These are phyloP conservation scores for Muscicapa adusta DNA, from an alignment of 2,113 vertebrate species.

Conservation along the genomic window DNA sequence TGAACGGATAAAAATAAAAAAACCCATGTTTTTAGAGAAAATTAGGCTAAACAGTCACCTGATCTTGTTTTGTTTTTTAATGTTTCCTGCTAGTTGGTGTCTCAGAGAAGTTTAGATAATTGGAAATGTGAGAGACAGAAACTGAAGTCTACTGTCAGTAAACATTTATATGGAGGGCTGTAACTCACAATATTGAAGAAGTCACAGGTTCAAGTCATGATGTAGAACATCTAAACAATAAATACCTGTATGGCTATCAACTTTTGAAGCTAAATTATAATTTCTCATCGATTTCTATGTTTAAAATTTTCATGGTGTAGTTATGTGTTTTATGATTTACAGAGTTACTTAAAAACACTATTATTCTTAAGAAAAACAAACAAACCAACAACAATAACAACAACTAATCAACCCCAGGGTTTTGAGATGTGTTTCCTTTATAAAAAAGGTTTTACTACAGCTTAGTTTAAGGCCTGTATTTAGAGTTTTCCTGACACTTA, in stretches of 20 bases:
- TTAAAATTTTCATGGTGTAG: neutral
- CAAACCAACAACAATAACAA: rapidly evolving
- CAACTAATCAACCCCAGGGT: neutral
- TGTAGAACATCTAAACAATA: neutral
- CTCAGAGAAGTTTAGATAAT: neutral
- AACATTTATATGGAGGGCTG: neutral
- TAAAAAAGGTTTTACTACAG: neutral
- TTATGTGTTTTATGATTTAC: neutral
- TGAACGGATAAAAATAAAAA: neutral
- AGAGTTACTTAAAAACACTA: neutral
- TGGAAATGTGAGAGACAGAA: neutral
- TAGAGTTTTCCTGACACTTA: neutral
- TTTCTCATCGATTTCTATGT: neutral
- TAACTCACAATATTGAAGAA: neutral
- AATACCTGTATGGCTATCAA: neutral
- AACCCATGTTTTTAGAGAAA: neutral
- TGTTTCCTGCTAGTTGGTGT: neutral
- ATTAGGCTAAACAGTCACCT: neutral
- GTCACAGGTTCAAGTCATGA: neutral
- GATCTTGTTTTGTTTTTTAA: neutral
- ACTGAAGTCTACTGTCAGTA: neutral
- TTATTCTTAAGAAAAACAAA: neutral
- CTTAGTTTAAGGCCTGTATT: neutral
- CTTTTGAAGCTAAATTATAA: neutral
- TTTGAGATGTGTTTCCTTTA: neutral